A percentile compares a stretch with the other conserved stretches of the same genome.
These are phyloP conservation scores for Pelochelys cantorii DNA, from an alignment of 2,797 vertebrate genomes.

Conservation along the genomic window DNA sequence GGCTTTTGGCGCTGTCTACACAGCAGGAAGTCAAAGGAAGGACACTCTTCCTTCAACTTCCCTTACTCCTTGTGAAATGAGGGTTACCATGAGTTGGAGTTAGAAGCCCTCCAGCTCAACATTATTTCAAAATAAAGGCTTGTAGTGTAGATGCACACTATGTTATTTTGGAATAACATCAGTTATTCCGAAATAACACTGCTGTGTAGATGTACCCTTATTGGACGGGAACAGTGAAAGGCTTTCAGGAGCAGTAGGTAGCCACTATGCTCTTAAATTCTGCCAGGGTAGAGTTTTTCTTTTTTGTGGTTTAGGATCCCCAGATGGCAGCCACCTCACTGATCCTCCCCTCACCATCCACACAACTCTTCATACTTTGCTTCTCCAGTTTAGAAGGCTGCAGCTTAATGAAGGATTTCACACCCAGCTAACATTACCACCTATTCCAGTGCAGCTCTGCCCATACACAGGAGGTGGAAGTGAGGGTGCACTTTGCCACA, in stretches of 20 bases:
- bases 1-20: no score
- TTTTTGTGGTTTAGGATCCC: background rate
- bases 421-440: background rate
- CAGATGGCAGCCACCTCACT: background rate
- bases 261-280: background rate
- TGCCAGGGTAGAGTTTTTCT: background rate
- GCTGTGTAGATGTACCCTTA: no score
- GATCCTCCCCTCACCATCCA: background rate
- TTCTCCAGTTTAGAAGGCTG: background rate
- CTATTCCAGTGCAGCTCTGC: background rate
- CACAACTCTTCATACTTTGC: background rate
- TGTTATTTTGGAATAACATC: no score
- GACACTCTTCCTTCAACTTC: no score
- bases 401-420: background rate
- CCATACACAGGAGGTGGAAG: background rate
- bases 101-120: no score
- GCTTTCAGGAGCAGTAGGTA: background rate
- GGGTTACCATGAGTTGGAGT: no score
- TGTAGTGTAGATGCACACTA: no score
- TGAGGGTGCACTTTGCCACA: background rate
- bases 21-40: no score
- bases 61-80: no score
- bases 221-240: accelerated
- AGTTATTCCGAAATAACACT: no score
- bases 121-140: no score